Conservation (phyloP, 1,140 invertebrate species). For the Ceratoteleas bidentatus region DNA sequence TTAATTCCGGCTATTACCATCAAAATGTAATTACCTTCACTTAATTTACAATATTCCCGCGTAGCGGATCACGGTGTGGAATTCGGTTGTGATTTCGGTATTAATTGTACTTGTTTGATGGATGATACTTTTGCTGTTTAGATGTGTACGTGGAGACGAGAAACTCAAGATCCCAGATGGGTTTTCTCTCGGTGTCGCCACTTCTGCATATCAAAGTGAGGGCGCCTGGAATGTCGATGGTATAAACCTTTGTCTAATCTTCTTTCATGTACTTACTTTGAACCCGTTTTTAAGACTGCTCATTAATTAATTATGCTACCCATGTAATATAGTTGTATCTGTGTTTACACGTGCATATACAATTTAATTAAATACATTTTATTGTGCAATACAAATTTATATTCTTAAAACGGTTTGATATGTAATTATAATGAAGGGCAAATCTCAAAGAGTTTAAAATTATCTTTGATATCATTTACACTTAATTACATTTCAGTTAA, state of each 20-base stretch:
- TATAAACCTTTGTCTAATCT: conserved; percentile 61
- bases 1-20: background rate
- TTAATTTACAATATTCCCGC: background rate
- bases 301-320: no score
- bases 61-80: background rate
- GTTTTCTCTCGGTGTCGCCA: conserved; percentile 82
- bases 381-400: no score
- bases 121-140: conserved; percentile 20
- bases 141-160: background rate
- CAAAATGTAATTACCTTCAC: background rate
- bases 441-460: no score
- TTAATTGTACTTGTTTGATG: background rate
- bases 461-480: no score
- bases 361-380: no score
- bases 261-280: no score
- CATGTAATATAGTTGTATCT: no score
- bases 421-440: no score
- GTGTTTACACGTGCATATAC: no score
- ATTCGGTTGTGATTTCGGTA: background rate
- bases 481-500: no score
- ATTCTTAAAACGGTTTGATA: no score
- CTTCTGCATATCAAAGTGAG: conserved; percentile 84
- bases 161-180: conserved; percentile 76
- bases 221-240: conserved; percentile 84
- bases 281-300: no score